Percentiles rank a stretch among this genome's conserved stretches.
Conservation (phyloP, 2,113 vertebrate species). For the Oncorhynchus clarkii region DNA sequence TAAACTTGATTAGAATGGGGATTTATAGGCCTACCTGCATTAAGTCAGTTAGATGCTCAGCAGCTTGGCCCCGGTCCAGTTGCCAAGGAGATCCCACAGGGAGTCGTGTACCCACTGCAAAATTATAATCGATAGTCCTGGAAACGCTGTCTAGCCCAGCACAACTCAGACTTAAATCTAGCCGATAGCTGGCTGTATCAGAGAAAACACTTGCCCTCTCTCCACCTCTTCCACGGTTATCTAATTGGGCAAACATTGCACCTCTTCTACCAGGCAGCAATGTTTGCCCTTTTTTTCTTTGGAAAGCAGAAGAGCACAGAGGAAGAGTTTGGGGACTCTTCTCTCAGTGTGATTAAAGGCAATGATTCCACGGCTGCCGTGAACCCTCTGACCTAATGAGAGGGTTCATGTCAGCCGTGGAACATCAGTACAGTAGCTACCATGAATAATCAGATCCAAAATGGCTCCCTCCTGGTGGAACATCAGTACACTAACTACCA, state of each 20-base stretch:
- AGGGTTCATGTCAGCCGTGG: constrained; percentile 53
- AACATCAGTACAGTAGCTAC: constrained; percentile 38
- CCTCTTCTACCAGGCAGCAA: constrained; percentile 17
- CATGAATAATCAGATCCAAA: constrained; percentile 36
- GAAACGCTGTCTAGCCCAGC: constrained; percentile 56
- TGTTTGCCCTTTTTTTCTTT: neutral
- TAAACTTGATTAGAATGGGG: constrained; percentile 68
- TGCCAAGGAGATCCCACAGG: constrained; percentile 64
- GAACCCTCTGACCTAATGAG: constrained; percentile 69
- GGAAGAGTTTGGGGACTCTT: constrained; percentile 59
- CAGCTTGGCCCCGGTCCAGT: constrained; percentile 66
- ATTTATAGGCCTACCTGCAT: constrained; percentile 72
- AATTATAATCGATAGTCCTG: constrained; percentile 75
- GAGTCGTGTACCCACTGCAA: constrained; percentile 73
- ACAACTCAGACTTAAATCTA: constrained; percentile 53
- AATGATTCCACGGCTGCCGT: constrained; percentile 62
- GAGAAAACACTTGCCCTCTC: neutral
- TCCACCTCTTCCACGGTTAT: constrained; percentile 31
- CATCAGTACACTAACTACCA: neutral
- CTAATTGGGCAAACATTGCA: constrained; percentile 62
- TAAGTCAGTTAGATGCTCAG: constrained; percentile 66
- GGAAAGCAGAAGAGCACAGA: constrained; percentile 32
- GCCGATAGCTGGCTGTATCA: constrained; percentile 16
- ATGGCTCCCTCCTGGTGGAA: constrained; percentile 42
- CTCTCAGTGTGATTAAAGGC: constrained; percentile 59